Conservation (phyloP, 2,797 vertebrate genomes). For the Urocyon cinereoargenteus region DNA sequence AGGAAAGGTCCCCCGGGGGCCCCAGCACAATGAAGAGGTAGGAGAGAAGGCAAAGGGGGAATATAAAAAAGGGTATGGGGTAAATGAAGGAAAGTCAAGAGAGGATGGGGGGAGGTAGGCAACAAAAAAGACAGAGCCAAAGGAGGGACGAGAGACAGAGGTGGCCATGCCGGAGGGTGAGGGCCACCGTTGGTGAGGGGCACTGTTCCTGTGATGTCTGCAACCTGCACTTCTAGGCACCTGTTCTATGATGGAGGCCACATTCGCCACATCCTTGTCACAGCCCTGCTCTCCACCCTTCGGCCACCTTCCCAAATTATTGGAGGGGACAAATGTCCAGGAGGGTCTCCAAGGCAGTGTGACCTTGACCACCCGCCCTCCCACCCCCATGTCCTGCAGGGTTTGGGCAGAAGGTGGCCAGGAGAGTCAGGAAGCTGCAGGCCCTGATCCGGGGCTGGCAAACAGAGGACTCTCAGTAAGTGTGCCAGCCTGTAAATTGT, state of each 20-base stretch:
- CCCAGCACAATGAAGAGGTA: not conserved
- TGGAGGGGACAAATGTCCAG: not conserved
- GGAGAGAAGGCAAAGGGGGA: not conserved
- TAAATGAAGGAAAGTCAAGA: not conserved
- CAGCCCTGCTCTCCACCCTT: slow-evolving; percentile 25
- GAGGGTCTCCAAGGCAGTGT: not conserved
- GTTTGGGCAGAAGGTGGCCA: slow-evolving; percentile 7
- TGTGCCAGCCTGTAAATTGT: slow-evolving; percentile 84
- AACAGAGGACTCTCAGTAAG: slow-evolving; percentile 81
- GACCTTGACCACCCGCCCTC: not conserved
- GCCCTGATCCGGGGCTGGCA: slow-evolving; percentile 60
- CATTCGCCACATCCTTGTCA: not conserved
- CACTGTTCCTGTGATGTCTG: not conserved
- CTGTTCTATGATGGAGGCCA: not conserved
- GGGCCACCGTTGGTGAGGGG: not conserved
- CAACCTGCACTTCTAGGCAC: not conserved
- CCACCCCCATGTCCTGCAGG: not conserved
- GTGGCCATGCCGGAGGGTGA: not conserved
- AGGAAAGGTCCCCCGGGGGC: not conserved
- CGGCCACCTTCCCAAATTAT: slow-evolving; percentile 5
- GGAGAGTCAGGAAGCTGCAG: slow-evolving; percentile 55
- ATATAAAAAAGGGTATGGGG: not conserved
- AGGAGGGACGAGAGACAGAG: not conserved
- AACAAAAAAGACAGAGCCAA: not conserved
- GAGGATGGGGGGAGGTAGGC: not conserved